Base-by-base conservation (phyloP, 92 coral and sea anemone species). In the Siderastrea radians region DNA sequence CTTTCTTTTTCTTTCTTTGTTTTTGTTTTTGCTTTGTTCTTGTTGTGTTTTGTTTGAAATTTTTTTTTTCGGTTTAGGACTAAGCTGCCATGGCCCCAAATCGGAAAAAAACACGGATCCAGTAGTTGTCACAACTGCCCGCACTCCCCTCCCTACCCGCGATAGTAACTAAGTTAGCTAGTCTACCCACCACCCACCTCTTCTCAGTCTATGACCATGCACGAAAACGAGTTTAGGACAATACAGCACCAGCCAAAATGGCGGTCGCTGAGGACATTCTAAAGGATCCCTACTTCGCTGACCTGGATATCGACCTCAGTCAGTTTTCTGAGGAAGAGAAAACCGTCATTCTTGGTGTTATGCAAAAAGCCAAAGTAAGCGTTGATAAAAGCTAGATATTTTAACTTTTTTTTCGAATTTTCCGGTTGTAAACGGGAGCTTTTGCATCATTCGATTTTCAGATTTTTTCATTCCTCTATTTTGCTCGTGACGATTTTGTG, bases 281-380 rank as follows among this genome's bases (percentile, higher is more conserved):
- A 55, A 85, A 86, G 82, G 96, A 93, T 71, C 95, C 98, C 0
- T 86, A 92, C 59, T 91, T 91, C 87, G 94, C 96, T 70, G 98
- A 97, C 75, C 92, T 97, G 64, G 99, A 97, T 64, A 93, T 97
- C 49, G 99, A 97, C 53, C 81, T 97, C 10, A 92, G 94, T 26
- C 95, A 95, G 52, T 94, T 96, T 81, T 95, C 96, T 4, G 99
- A 97, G 54, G 94, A 93, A 77, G 99, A 97, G 81, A 92, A 97
- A 84, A 90, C 91, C 1, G 91, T 93, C 46, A 97, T 97, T 77
- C 60, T 96, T 12, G 88, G 96, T 68, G 99, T 97, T 57, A 92
- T 97, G 98, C 94, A 94, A 62, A 97, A 94, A 76, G 99, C 99
- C 51, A 94, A 94, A 92, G 99, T 97, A 79, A 50, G 82, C 7